Evolutionary conservation across 2,797 vertebrate genomes (phyloP).

Genomic region (Limnodromus scolopaceus): DNA sequence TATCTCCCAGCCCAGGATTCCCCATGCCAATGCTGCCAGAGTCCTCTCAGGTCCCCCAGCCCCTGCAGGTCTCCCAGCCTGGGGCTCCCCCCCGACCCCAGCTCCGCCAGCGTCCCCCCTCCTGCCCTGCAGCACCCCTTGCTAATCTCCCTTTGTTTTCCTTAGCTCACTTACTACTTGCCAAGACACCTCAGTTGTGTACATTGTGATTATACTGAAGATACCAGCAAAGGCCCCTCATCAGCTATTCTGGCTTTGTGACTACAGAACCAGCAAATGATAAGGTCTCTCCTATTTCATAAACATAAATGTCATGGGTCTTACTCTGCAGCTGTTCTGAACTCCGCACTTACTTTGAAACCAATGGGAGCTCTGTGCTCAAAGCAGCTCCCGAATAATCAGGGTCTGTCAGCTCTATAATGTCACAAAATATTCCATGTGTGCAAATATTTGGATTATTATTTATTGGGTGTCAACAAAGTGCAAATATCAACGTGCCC

Average conservation of each 20-base stretch:
- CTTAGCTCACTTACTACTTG: background rate
- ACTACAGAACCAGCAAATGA: slow-evolving; percentile 57
- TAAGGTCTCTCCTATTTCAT: slow-evolving; percentile 72
- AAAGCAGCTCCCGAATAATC: slow-evolving; percentile 46
- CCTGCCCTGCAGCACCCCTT: background rate
- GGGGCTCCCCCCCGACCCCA: rapidly evolving
- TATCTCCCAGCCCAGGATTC: background rate
- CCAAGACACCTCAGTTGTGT: slow-evolving; percentile 1
- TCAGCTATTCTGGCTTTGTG: slow-evolving; percentile 64
- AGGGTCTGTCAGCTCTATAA: slow-evolving; percentile 59
- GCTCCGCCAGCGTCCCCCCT: background rate
- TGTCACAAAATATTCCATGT: slow-evolving; percentile 68
- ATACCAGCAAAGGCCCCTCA: slow-evolving; percentile 43
- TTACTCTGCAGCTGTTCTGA: slow-evolving; percentile 58
- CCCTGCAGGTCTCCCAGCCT: background rate
- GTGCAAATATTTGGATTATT: slow-evolving; percentile 71
- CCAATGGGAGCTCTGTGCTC: slow-evolving; percentile 44
- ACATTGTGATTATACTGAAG: slow-evolving; percentile 27
- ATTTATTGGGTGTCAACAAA: slow-evolving; percentile 66
- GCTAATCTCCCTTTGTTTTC: slow-evolving; percentile 25
- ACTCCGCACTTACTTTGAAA: slow-evolving; percentile 50
- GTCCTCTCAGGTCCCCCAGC: background rate
- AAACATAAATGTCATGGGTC: slow-evolving; percentile 71
- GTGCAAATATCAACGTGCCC: slow-evolving; percentile 64
- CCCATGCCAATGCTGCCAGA: rapidly evolving